Conservation (phyloP, 2,888 invertebrate species). For the Ormyrus thymus region DNA sequence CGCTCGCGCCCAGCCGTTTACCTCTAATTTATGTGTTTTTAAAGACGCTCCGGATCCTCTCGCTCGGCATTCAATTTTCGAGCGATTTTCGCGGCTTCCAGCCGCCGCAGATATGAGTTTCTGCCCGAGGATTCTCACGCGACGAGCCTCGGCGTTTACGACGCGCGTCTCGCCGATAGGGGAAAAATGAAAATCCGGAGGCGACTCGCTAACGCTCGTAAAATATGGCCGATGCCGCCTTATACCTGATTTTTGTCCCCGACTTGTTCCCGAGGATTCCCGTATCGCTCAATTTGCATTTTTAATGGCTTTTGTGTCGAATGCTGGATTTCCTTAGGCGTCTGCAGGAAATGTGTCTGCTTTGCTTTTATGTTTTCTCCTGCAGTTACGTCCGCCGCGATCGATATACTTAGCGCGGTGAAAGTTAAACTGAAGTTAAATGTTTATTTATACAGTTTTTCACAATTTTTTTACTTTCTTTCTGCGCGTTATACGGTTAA, state of each 20-base stretch:
- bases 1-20: slow-evolving; percentile 69
- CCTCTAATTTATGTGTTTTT: slow-evolving; percentile 74
- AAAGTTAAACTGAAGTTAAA: slow-evolving; percentile 2
- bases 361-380: no score
- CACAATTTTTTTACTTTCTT: not conserved
- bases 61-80: slow-evolving; percentile 68
- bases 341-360: slow-evolving; percentile 10
- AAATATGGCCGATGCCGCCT: slow-evolving; percentile 10
- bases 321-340: slow-evolving; percentile 9
- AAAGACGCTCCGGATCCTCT: slow-evolving; percentile 61
- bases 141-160: not conserved
- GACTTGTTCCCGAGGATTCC: slow-evolving; percentile 7
- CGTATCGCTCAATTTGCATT: slow-evolving; percentile 54
- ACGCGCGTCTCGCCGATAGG: slow-evolving; percentile 8
- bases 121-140: slow-evolving; percentile 18
- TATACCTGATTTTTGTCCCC: slow-evolving; percentile 19
- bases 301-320: slow-evolving; percentile 30
- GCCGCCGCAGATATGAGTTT: slow-evolving; percentile 3
- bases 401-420: not conserved
- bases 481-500: no score
- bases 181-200: slow-evolving; percentile 43
- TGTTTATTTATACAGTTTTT: slow-evolving; percentile 18
- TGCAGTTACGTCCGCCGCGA: no score
- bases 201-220: slow-evolving; percentile 26
- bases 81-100: slow-evolving; percentile 53